Percentiles rank a stretch among this genome's conserved stretches.
Evolutionary conservation across 2,113 vertebrate genomes (phyloP).

Genomic region (Brachyhypopomus occidentalis): DNA sequence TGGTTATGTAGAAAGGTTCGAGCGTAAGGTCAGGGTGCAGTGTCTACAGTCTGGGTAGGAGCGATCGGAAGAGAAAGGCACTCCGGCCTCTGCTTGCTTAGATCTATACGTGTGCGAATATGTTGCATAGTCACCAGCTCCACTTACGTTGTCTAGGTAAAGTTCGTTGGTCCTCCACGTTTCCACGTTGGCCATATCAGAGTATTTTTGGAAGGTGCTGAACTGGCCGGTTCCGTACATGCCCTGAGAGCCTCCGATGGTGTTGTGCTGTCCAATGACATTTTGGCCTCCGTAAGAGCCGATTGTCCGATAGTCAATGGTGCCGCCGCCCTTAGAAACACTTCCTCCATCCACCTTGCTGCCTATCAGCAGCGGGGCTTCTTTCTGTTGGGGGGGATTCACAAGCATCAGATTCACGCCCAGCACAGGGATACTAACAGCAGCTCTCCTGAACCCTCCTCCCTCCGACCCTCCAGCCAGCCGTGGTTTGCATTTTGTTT

Average conservation of each 20-base stretch:
- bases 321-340: not conserved
- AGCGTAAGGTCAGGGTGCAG: not conserved
- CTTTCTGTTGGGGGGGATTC: conserved; percentile 45
- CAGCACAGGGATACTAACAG: not conserved
- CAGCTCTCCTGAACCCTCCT: not conserved
- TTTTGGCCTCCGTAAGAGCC: not conserved
- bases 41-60: not conserved
- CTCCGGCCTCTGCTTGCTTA: not conserved
- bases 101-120: not conserved
- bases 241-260: not conserved
- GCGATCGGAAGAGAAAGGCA: not conserved
- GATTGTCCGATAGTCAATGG: not conserved
- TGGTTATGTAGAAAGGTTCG: not conserved
- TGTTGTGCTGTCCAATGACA: not conserved
- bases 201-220: conserved; percentile 9
- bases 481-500: not conserved
- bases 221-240: conserved; percentile 28
- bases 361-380: conserved; percentile 12
- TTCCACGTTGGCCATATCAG: conserved; percentile 23
- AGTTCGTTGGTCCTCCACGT: conserved; percentile 56
- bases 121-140: not conserved
- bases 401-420: not conserved
- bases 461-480: not conserved
- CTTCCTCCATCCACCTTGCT: conserved; percentile 29
- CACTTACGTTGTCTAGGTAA: conserved; percentile 54